Evolutionary conservation across 2,113 vertebrate genomes (phyloP).

Genomic region (Misgurnus anguillicaudatus): DNA sequence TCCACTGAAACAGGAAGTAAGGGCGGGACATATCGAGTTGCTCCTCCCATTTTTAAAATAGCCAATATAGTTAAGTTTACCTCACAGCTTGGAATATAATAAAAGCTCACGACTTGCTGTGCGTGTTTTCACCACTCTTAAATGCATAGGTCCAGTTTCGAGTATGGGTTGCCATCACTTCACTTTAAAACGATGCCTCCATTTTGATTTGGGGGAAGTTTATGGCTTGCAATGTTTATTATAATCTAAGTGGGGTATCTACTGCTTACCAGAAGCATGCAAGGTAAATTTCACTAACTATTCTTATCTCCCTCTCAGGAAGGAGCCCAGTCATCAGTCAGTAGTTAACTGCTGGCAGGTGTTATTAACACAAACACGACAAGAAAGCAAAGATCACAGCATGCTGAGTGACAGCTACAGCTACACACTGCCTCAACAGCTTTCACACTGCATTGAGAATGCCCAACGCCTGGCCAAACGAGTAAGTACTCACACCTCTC

Average conservation of each 20-base stretch:
- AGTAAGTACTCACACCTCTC: conserved; percentile 62
- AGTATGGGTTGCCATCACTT: too few relatives aligned
- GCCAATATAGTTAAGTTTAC: too few relatives aligned
- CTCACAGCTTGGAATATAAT: too few relatives aligned
- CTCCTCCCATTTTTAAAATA: too few relatives aligned
- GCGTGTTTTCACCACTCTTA: too few relatives aligned
- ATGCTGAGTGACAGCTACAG: conserved; percentile 78
- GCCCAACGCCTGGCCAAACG: conserved; percentile 81
- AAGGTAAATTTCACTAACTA: background rate
- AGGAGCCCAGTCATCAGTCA: conserved; percentile 79
- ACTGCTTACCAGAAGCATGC: background rate
- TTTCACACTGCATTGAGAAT: conserved; percentile 81
- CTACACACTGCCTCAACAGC: conserved; percentile 74
- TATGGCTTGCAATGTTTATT: too few relatives aligned
- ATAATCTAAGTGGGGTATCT: background rate
- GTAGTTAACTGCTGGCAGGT: conserved; percentile 81
- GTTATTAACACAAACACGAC: conserved; percentile 82
- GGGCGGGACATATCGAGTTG: too few relatives aligned
- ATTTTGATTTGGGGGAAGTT: too few relatives aligned
- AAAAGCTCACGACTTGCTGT: too few relatives aligned
- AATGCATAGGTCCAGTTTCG: too few relatives aligned
- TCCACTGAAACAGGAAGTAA: too few relatives aligned
- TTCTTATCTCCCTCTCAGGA: conserved; percentile 68
- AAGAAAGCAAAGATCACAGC: conserved; percentile 82
- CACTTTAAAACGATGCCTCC: too few relatives aligned